Evolutionary conservation across 2,113 vertebrate genomes (phyloP).

Genomic region (Litocranius walleri): DNA sequence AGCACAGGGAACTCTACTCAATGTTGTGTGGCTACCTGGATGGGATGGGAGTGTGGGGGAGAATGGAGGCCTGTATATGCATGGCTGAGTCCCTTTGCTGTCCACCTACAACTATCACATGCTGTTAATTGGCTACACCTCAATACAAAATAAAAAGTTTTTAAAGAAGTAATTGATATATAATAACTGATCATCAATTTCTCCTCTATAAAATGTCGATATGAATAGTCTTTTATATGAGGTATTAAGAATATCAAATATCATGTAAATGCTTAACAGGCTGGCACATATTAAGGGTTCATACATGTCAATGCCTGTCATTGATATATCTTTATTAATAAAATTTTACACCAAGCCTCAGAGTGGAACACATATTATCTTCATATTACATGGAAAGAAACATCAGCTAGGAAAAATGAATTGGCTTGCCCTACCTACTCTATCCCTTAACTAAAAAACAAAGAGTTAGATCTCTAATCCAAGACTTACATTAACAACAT

Average conservation of each 20-base stretch:
- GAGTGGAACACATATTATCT: not conserved
- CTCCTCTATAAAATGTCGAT: not conserved
- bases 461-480: not conserved
- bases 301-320: not conserved
- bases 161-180: not conserved
- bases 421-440: accelerated
- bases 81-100: not conserved
- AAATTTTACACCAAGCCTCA: not conserved
- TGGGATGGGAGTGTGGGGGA: not conserved
- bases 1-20: not conserved
- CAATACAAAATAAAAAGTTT: not conserved
- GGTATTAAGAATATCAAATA: not conserved
- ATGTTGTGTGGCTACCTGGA: not conserved
- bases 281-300: not conserved
- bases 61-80: not conserved
- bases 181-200: not conserved
- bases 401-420: not conserved
- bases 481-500: not conserved
- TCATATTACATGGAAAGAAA: not conserved
- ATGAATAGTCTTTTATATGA: not conserved
- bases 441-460: not conserved
- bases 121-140: not conserved
- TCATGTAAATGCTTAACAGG: not conserved
- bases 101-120: not conserved
- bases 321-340: not conserved